Evolutionary conservation across 2,888 invertebrate species (phyloP).

Genomic region (Elegia similella): DNA sequence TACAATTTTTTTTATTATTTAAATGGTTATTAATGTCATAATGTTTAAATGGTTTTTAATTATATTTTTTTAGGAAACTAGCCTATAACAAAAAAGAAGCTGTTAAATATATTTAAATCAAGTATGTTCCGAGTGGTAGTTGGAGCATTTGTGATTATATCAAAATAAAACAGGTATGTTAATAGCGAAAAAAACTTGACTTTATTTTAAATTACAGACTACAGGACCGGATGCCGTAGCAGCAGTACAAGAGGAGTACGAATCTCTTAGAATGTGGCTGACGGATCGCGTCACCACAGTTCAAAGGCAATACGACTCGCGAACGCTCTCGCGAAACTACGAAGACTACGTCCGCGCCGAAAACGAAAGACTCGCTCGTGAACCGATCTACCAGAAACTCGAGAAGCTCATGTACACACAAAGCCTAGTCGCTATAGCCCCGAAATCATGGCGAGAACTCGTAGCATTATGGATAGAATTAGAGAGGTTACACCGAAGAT

Average conservation of each 20-base stretch:
- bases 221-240: constrained; percentile 87
- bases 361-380: constrained; percentile 88
- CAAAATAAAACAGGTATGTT: no score
- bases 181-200: background rate
- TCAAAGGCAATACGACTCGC: constrained; percentile 88
- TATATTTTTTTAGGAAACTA: no score
- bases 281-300: constrained; percentile 88
- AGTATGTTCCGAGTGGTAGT: no score
- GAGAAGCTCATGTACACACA: constrained; percentile 90
- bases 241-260: constrained; percentile 90
- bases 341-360: constrained; percentile 90
- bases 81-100: no score
- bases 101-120: no score
- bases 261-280: constrained; percentile 91
- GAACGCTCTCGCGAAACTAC: constrained; percentile 89
- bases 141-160: background rate
- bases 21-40: no score
- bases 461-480: constrained; percentile 91
- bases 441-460: constrained; percentile 92
- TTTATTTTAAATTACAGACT: constrained; percentile 60
- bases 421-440: constrained; percentile 90
- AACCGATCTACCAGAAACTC: constrained; percentile 87
- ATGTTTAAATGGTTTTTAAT: no score
- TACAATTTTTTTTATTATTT: no score
- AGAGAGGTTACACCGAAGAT: constrained; percentile 88